These are phyloP conservation scores for Thunnus maccoyii DNA, from an alignment of 2,113 vertebrate genomes.

Conservation along the genomic window DNA sequence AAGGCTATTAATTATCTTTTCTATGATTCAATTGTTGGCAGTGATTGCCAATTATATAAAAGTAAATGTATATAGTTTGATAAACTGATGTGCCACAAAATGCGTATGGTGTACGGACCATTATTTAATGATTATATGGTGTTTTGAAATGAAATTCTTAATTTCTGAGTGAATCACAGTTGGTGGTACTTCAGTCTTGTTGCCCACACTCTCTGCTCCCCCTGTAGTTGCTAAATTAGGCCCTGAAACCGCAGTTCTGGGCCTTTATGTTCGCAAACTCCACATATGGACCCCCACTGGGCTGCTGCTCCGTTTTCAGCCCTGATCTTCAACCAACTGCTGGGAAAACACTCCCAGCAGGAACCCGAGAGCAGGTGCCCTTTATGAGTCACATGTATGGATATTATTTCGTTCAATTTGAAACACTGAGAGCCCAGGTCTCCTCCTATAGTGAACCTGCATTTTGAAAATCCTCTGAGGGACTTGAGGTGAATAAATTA, in stretches of 20 bases:
- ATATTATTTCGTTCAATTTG: slow-evolving; percentile 60
- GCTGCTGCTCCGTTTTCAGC: slow-evolving; percentile 44
- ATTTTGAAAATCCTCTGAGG: slow-evolving; percentile 28
- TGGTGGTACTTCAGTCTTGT: slow-evolving; percentile 27
- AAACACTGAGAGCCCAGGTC: slow-evolving; percentile 42
- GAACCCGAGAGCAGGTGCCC: slow-evolving; percentile 56
- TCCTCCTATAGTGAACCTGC: slow-evolving; percentile 23
- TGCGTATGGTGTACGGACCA: too few species aligned
- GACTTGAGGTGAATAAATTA: background rate
- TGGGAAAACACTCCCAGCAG: slow-evolving; percentile 66
- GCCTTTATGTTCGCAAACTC: slow-evolving; percentile 38
- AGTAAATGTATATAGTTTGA: background rate
- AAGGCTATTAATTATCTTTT: background rate
- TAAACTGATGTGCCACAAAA: background rate
- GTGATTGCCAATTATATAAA: too few species aligned
- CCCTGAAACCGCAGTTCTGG: slow-evolving; percentile 18
- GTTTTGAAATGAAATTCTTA: slow-evolving; percentile 8
- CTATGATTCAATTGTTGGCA: background rate
- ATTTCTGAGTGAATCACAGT: slow-evolving; percentile 27
- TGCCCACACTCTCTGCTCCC: slow-evolving; percentile 17
- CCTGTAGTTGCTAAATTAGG: slow-evolving; percentile 44
- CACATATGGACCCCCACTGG: slow-evolving; percentile 63
- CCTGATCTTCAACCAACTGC: slow-evolving; percentile 58
- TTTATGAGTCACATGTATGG: slow-evolving; percentile 66
- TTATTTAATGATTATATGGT: background rate